phyloP scores from a whole-genome alignment of 2,797 vertebrate genomes.

The Clarias pachynema region DNA sequence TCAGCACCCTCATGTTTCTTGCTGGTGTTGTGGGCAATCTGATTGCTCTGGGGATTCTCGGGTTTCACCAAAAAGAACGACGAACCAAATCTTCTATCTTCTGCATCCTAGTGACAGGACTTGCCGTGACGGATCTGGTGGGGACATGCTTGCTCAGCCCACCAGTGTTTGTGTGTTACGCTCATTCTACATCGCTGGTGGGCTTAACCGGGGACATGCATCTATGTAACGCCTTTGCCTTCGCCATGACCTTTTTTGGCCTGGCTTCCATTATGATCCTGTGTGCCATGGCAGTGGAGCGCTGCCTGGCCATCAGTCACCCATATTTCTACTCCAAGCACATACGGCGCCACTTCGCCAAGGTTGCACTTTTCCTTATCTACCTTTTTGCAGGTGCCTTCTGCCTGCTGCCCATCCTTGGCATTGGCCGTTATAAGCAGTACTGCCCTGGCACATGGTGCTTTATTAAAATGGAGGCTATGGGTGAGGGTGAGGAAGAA shows the following conservation, averaged over 20 bases:
- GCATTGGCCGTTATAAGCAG: slow-evolving; percentile 82
- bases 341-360: slow-evolving; percentile 77
- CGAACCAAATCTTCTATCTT: slow-evolving; percentile 82
- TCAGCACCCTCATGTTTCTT: slow-evolving; percentile 85
- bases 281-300: slow-evolving; percentile 88
- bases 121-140: slow-evolving; percentile 86
- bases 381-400: slow-evolving; percentile 80
- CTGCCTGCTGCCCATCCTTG: slow-evolving; percentile 80
- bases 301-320: slow-evolving; percentile 88
- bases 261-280: slow-evolving; percentile 85
- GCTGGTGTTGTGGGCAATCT: slow-evolving; percentile 83
- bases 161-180: slow-evolving; percentile 83
- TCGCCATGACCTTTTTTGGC: slow-evolving; percentile 87
- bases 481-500: slow-evolving; percentile 54
- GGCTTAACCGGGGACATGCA: slow-evolving; percentile 61
- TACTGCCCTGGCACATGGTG: slow-evolving; percentile 92
- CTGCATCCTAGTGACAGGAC: slow-evolving; percentile 86
- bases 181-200: slow-evolving; percentile 73
- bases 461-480: slow-evolving; percentile 84
- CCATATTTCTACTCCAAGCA: slow-evolving; percentile 85
- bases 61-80: slow-evolving; percentile 75
- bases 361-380: slow-evolving; percentile 72
- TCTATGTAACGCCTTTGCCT: slow-evolving; percentile 83
- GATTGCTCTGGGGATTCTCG: slow-evolving; percentile 84
- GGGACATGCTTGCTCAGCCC: slow-evolving; percentile 89